Percentiles rank a stretch among this genome's conserved stretches.
Evolutionary conservation across 64 coral and sea anemone species (phyloP).

Genomic region (Montipora capricornis): DNA sequence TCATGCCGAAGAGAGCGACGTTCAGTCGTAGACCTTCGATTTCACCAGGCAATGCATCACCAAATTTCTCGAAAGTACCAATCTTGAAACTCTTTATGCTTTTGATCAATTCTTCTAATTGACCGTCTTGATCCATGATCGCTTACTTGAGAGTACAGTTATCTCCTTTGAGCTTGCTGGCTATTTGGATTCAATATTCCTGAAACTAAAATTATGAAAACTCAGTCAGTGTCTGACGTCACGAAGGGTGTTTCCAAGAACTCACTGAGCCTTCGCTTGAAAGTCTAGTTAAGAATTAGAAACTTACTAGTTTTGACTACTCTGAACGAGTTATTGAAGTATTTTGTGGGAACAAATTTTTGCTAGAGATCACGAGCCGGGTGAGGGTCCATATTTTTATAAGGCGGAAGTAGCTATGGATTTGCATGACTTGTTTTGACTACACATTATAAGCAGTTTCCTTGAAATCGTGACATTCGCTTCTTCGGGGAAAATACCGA

Average conservation of each 20-base stretch:
- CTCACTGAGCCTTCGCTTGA: neutral
- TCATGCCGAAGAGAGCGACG: slow-evolving; percentile 74
- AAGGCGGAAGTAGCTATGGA: neutral
- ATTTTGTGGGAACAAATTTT: neutral
- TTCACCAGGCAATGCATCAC: slow-evolving; percentile 71
- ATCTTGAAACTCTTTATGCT: neutral
- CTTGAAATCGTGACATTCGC: neutral
- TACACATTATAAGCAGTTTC: neutral
- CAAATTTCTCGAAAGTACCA: neutral
- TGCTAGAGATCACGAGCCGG: too few species aligned
- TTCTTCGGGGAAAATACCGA: neutral
- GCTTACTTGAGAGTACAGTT: neutral
- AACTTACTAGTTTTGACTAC: neutral
- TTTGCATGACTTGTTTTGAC: neutral
- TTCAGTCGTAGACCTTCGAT: slow-evolving; percentile 65
- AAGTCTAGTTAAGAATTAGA: neutral
- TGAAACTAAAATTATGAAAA: too few species aligned
- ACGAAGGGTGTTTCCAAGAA: neutral
- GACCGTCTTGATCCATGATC: neutral
- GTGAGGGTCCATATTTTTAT: too few species aligned
- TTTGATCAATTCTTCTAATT: neutral
- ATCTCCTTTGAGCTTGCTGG: too few species aligned
- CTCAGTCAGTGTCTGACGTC: neutral
- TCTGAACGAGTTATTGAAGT: neutral
- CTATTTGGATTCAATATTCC: too few species aligned